These are phyloP conservation scores for Aldrovandia affinis DNA, from an alignment of 2,797 vertebrate species.

Conservation along the genomic window DNA sequence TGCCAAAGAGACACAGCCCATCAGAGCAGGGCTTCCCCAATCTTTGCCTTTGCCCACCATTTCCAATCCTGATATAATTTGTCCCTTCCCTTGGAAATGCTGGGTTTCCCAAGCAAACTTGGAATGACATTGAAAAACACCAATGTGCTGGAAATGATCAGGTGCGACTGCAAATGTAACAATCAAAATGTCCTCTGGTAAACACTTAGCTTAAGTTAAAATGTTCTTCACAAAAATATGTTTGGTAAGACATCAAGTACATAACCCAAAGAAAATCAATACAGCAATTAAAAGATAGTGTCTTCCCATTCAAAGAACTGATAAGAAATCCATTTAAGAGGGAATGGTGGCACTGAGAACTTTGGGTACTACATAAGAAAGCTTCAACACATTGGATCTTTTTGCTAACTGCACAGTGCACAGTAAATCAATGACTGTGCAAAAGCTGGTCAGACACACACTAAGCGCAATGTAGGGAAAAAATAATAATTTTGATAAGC, in stretches of 20 bases:
- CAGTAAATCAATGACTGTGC: neutral
- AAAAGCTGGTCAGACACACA: too few species aligned
- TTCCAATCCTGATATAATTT: neutral
- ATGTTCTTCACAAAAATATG: too few species aligned
- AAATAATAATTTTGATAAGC: too few species aligned
- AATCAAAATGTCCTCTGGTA: too few species aligned
- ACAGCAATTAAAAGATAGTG: too few species aligned
- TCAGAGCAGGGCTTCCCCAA: neutral
- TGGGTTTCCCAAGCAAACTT: too few species aligned
- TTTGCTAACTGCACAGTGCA: neutral
- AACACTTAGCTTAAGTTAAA: too few species aligned
- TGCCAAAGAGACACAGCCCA: conserved; percentile 51
- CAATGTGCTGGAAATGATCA: neutral
- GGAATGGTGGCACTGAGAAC: neutral
- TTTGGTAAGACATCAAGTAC: too few species aligned
- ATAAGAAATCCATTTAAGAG: neutral
- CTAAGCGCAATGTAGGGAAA: too few species aligned
- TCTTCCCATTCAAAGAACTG: neutral
- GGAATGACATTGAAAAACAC: neutral
- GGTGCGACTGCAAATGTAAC: too few species aligned
- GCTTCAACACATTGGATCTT: neutral
- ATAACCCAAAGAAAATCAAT: too few species aligned
- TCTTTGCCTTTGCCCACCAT: neutral
- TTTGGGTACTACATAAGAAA: neutral
- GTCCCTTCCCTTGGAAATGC: too few species aligned